Evolutionary conservation across 2,113 vertebrate species (phyloP).

Genomic region (Hippolais icterina): DNA sequence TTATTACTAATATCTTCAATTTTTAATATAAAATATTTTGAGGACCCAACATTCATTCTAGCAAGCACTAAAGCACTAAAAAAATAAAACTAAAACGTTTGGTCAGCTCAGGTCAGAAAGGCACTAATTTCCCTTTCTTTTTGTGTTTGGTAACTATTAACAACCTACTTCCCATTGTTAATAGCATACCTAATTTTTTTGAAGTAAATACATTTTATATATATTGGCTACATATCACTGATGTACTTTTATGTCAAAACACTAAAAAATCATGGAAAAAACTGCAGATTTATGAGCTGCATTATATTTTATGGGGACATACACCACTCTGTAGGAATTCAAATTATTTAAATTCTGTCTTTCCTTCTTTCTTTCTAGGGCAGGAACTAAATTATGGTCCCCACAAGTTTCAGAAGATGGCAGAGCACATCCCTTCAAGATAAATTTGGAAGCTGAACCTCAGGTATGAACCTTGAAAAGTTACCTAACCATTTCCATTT

Average conservation of each 20-base stretch:
- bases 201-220: not conserved
- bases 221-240: not conserved
- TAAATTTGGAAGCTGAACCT: slow-evolving; percentile 90
- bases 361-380: slow-evolving; percentile 67
- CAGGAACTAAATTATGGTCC: slow-evolving; percentile 88
- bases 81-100: not conserved
- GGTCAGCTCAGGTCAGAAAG: not conserved
- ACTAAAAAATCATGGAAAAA: not conserved
- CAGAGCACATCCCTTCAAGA: slow-evolving; percentile 85
- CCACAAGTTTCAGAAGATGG: slow-evolving; percentile 85
- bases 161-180: not conserved
- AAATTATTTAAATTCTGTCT: not conserved
- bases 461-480: slow-evolving; percentile 79
- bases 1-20: not conserved
- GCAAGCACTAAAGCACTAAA: not conserved
- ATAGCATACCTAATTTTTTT: not conserved
- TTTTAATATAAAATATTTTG: not conserved
- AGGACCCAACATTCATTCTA: not conserved
- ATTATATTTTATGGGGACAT: not conserved
- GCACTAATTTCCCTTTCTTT: not conserved
- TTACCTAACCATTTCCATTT: not conserved
- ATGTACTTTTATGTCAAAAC: not conserved
- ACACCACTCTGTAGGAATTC: not conserved
- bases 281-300: not conserved
- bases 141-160: not conserved